A percentile compares a stretch with the other conserved stretches of the same genome.
phyloP scores from a whole-genome alignment of 2,888 invertebrate genomes.

The Archips crataeganus region DNA sequence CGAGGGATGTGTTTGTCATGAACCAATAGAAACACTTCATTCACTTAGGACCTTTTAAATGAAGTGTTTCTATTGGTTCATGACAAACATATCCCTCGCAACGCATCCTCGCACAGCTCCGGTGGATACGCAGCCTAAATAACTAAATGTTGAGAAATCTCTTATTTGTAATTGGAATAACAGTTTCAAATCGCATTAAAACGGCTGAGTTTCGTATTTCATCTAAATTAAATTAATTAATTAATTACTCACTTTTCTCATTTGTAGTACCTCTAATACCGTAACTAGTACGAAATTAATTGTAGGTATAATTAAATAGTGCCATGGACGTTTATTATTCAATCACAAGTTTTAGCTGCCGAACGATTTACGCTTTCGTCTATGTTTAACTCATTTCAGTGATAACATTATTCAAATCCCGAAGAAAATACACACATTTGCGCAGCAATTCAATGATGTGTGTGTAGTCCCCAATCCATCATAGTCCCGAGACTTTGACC shows the following conservation, averaged over 20 bases:
- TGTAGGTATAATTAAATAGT: not conserved
- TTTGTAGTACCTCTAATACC: not conserved
- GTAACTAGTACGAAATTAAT: not conserved
- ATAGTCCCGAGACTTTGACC: conserved; percentile 1
- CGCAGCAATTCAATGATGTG: not conserved
- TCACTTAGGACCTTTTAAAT: too few species aligned
- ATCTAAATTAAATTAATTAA: not conserved
- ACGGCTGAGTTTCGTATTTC: not conserved
- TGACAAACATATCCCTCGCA: too few species aligned
- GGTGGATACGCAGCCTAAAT: too few species aligned
- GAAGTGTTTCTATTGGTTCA: too few species aligned
- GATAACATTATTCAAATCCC: too few species aligned
- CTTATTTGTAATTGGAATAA: not conserved
- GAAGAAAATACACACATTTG: not conserved
- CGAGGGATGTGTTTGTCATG: too few species aligned
- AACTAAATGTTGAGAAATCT: not conserved
- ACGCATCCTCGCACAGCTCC: too few species aligned
- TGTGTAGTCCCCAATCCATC: conserved; percentile 3
- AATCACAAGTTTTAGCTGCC: not conserved
- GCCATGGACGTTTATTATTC: not conserved
- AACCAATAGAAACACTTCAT: too few species aligned
- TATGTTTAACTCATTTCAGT: too few species aligned
- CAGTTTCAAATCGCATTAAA: not conserved
- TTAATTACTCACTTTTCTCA: not conserved
- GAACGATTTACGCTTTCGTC: not conserved